Evolutionary conservation across 2,888 invertebrate species (phyloP).

Genomic region (Rhorus exstirpatorius): DNA sequence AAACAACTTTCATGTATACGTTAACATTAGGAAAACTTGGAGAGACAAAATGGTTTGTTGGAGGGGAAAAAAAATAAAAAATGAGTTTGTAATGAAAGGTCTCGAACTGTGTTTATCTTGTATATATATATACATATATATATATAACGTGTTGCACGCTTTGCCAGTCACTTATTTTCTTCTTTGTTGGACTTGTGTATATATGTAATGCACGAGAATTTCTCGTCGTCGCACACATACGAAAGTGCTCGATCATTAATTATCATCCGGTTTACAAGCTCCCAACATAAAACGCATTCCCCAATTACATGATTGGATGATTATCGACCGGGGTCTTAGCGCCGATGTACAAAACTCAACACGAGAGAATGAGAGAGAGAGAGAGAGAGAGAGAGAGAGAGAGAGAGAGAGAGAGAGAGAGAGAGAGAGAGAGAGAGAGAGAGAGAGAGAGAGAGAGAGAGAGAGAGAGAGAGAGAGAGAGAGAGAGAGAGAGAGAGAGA

Average conservation of each 20-base stretch:
- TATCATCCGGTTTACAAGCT: constrained; percentile 75
- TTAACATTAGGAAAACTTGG: constrained; percentile 38
- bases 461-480: constrained; percentile 52
- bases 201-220: constrained; percentile 38
- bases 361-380: constrained; percentile 19
- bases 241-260: constrained; percentile 75
- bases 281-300: constrained; percentile 65
- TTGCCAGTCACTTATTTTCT: constrained; percentile 22
- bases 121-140: constrained; percentile 2
- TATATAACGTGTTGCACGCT: not conserved
- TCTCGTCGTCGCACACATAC: constrained; percentile 62
- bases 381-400: constrained; percentile 59
- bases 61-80: constrained; percentile 31
- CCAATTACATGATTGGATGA: constrained; percentile 81
- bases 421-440: constrained; percentile 16
- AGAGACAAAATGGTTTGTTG: constrained; percentile 24
- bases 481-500: constrained; percentile 25
- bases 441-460: constrained; percentile 55
- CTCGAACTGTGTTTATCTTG: constrained; percentile 31
- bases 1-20: not conserved
- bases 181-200: not conserved
- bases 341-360: constrained; percentile 52
- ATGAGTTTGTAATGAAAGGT: constrained; percentile 56
- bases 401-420: constrained; percentile 59
- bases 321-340: constrained; percentile 72